Base-by-base conservation (phyloP, 2,888 invertebrate species). In the Ophonus ardosiacus region DNA sequence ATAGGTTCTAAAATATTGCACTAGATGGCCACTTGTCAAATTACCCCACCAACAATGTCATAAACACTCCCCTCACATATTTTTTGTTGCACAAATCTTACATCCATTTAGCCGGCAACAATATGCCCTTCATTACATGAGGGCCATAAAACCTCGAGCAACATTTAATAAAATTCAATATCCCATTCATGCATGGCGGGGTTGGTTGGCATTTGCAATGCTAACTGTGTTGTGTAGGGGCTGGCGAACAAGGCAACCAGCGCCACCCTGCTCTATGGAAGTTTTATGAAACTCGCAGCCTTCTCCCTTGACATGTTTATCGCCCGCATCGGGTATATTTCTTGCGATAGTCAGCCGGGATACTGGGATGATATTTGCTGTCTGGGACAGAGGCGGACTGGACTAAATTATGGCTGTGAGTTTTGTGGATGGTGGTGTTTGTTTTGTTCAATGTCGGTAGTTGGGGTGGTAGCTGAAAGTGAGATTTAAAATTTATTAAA, bases 271-370 rank as follows among this genome's bases (percentile, higher is more conserved):
- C 43, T 51, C 43, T 8, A 13, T 10, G 18, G 24, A 18, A 63
- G 21, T 21, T 63, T 63, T 63, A 63, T 63, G 18, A 63, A 63
- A 10, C 21, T 21, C 63, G 13, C 21, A 21, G 1, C 18, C 10
- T 18, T 21, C 21, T 63, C 10, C 21, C 63, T 21, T 24, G 63
- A 18, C 63, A 63, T 63, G 24, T 63, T 63, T 63, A 63, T 63
- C 63, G 18, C 63, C 63, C 63, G 13, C 63, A 63, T 8, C 21
- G 63, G 63, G 63, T 13, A 21, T 63, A 63, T 63, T 63, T 63
- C 63, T 63, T 10, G 10, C 10, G 24, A 63, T 63, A 63, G 24
- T 21, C 13, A 6, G 24, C 13, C 24, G 24, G 18, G 21, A 63
- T 63, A 63, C 18, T 17, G 15, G 7, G 59, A 59, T 59, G 59